Base-by-base conservation (phyloP, 2,888 invertebrate genomes). In the Calephelis perditalis region DNA sequence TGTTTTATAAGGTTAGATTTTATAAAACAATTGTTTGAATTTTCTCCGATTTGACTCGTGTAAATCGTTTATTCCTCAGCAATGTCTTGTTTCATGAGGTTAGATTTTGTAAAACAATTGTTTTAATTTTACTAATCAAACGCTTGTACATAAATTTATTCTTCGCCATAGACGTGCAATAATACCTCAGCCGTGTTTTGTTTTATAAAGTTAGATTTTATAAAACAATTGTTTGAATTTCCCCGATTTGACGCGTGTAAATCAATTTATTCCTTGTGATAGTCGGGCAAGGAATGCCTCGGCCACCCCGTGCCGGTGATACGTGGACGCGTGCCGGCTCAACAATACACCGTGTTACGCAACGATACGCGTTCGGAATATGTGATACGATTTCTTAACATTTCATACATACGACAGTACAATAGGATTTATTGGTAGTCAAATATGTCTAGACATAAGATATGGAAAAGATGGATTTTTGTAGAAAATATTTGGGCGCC, bases 341-440 rank as follows among this genome's bases (percentile, higher is more conserved):
- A 68, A 72, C 74, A 71, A 71, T 70, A 67, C 80, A 59, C 59
- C 71, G 68, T 73, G 76, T 86, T 84, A 83, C 86, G 83, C 85
- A 86, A 85, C 76, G 70, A 73, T 71, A 84, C 59, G 59, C 46
- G 59, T 37, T 15, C 37, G 12, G 56, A 44, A 57, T 57, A 57
- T 72, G 76, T 85, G 49, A 52, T 84, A 84, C 86, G 84, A 52
- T 35, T 52, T 52, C 52, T 52, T 52, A 52, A 52, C 52, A 52
- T 52, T 56, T 45, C 86, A 87, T 86, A 79, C 70, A 75, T 72
- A 86, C 86, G 87, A 85, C 84, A 81, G 77, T 77, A 82, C 78
- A 75, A 79, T 76, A 65, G 68, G 66, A 73, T 79, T 75, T 77
- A 77, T 74, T 66, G 71, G 70, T 72, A 72, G 70, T 75, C 73